Conservation (phyloP, 2,888 invertebrate genomes). For the Caenorhabditis becei region DNA sequence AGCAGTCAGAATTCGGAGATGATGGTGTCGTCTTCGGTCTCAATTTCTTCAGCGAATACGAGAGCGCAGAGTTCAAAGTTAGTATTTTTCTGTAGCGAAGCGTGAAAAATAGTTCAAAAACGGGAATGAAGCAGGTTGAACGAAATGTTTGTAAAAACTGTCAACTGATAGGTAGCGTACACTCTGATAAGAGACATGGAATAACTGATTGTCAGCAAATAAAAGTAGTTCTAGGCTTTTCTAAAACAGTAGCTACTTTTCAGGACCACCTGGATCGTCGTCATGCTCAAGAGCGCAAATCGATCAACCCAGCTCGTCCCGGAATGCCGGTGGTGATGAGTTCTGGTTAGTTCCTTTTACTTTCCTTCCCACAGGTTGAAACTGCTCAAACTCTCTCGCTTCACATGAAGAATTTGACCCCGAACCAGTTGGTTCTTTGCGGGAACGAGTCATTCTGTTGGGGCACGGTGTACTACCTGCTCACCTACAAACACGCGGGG, state of each 20-base stretch:
- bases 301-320: conserved; percentile 23
- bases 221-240: not conserved
- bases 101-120: not conserved
- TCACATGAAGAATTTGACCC: not conserved
- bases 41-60: conserved; percentile 56
- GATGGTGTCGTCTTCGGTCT: conserved; percentile 57
- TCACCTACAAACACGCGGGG: conserved; percentile 17
- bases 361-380: not conserved
- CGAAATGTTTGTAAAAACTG: conserved; percentile 1
- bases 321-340: conserved; percentile 47
- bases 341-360: conserved; percentile 34
- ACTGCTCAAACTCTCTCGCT: conserved; percentile 15
- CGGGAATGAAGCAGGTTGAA: not conserved
- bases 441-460: conserved; percentile 28
- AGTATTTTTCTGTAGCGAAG: not conserved
- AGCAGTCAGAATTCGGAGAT: conserved; percentile 47
- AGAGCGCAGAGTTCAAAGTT: conserved; percentile 60
- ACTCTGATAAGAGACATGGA: not conserved
- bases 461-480: conserved; percentile 25
- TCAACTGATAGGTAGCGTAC: not conserved
- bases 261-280: conserved; percentile 63
- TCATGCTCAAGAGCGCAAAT: conserved; percentile 59
- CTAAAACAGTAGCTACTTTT: conserved; percentile 3
- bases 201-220: not conserved
- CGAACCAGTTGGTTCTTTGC: conserved; percentile 9